phyloP scores from a whole-genome alignment of 1,140 invertebrate genomes.

The Formica exsecta region DNA sequence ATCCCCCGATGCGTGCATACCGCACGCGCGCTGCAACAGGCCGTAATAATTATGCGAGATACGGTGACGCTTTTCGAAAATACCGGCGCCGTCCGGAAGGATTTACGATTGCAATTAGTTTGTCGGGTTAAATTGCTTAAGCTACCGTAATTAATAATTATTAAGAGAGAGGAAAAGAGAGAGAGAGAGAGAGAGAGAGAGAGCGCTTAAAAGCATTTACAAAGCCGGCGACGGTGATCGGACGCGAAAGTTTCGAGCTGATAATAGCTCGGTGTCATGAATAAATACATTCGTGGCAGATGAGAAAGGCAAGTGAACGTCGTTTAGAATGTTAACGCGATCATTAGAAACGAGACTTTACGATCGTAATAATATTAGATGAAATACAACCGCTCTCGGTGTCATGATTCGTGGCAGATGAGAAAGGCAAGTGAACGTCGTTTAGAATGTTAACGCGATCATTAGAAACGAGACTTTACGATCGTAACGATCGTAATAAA shows the following conservation, averaged over 20 bases:
- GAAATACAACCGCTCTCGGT: not conserved
- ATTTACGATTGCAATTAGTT: slow-evolving; percentile 62
- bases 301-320: not conserved
- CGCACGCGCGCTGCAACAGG: slow-evolving; percentile 52
- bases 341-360: slow-evolving; percentile 9
- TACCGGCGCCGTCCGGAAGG: slow-evolving; percentile 29
- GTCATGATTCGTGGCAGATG: too few species aligned
- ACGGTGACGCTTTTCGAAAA: slow-evolving; percentile 42
- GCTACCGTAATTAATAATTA: slow-evolving; percentile 57
- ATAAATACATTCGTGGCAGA: slow-evolving; percentile 7
- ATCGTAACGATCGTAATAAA: too few species aligned
- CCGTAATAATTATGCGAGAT: slow-evolving; percentile 53
- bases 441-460: too few species aligned
- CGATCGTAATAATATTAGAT: not conserved
- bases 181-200: too few species aligned
- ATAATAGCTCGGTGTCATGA: not conserved
- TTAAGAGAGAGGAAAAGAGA: not conserved
- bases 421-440: too few species aligned
- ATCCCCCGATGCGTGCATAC: slow-evolving; percentile 20
- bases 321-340: slow-evolving; percentile 8
- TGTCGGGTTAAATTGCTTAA: slow-evolving; percentile 56
- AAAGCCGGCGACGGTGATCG: not conserved
- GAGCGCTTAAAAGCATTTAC: slow-evolving; percentile 34
- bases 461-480: too few species aligned
- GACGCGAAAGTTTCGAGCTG: slow-evolving; percentile 31